Evolutionary conservation across 2,113 vertebrate species (phyloP).

Genomic region (Xiphias gladius): DNA sequence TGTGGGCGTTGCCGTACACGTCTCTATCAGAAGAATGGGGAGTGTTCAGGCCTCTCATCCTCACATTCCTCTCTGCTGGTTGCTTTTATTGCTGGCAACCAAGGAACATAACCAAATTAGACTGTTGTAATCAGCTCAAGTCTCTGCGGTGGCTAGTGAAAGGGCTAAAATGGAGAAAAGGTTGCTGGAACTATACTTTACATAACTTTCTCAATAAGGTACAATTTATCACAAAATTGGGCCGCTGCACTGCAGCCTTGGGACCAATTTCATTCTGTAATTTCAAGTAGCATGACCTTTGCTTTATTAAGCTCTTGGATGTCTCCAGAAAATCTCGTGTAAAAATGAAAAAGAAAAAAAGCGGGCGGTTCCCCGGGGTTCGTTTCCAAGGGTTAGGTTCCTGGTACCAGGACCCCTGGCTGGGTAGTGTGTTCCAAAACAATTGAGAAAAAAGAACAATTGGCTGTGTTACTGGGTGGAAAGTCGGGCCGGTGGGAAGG

Average conservation of each 20-base stretch:
- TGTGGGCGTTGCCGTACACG: slow-evolving; percentile 24
- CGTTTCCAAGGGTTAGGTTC: not conserved
- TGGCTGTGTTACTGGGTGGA: not conserved
- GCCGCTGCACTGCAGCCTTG: not conserved
- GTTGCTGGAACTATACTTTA: not conserved
- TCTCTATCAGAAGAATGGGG: slow-evolving; percentile 11
- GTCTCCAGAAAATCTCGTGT: not conserved
- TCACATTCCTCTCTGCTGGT: not conserved
- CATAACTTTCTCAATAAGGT: slow-evolving; percentile 6
- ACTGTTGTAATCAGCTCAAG: slow-evolving; percentile 3
- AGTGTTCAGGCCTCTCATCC: slow-evolving; percentile 20
- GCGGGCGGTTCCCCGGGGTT: not conserved
- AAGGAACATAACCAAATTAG: not conserved
- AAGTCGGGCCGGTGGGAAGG: not conserved
- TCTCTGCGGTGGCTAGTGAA: not conserved
- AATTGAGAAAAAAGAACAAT: not conserved
- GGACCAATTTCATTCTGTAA: not conserved
- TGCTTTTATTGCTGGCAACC: not conserved
- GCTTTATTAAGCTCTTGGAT: not conserved
- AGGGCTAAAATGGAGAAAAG: not conserved
- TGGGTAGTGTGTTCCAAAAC: not conserved
- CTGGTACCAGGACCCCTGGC: not conserved
- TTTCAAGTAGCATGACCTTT: not conserved
- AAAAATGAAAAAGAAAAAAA: not conserved
- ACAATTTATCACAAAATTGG: not conserved